Base-by-base conservation (phyloP, 2,797 vertebrate genomes). In the Pogonophryne albipinna region DNA sequence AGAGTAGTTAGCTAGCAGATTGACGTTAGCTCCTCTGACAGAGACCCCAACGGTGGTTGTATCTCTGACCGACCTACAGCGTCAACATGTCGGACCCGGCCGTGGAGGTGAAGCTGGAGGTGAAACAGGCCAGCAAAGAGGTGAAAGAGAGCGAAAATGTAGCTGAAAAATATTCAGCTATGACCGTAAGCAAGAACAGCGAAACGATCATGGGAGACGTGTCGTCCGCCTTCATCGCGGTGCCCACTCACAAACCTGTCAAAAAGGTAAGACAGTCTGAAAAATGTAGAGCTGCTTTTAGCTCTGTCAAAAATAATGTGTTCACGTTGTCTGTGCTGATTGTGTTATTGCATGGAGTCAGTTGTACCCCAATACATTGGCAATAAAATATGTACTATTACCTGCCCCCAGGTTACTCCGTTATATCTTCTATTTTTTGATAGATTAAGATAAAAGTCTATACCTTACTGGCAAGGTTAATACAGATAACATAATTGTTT, bases 131-230 rank as follows among this genome's bases (percentile, higher is more conserved):
- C 44, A 95, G 94, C 81, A 95, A 95, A 70, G 93, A 94, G 73
- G 94, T 85, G 70, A 95, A 95, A 59, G 94, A 95, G 84, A 95
- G 93, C 77, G 94, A 95, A 61, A 95, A 95, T 73, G 94, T 93
- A 3, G 94, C 94, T 80, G 94, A 95, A 23, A 95, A 94, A 83
- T 95, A 93, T 58, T 94, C 94, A 23, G 93, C 92, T 20, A 93
- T 94, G 93, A 94, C 92, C 9, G 94, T 93, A 13, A 93, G 93
- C 86, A 94, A 91, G 85, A 93, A 92, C 44, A 93, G 91, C 79
- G 93, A 94, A 11, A 82, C 92, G 86, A 91, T 71, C 87, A 87
- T 93, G 91, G 93, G 90, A 73, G 93, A 94, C 45, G 86, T 94
- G 88, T 87, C 92, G 68, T 79, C 92, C 19, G 92, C 69, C 7